Percentiles rank a stretch among this genome's conserved stretches.
Conservation (phyloP, 1,140 invertebrate species). For the Cotesia glomerata region DNA sequence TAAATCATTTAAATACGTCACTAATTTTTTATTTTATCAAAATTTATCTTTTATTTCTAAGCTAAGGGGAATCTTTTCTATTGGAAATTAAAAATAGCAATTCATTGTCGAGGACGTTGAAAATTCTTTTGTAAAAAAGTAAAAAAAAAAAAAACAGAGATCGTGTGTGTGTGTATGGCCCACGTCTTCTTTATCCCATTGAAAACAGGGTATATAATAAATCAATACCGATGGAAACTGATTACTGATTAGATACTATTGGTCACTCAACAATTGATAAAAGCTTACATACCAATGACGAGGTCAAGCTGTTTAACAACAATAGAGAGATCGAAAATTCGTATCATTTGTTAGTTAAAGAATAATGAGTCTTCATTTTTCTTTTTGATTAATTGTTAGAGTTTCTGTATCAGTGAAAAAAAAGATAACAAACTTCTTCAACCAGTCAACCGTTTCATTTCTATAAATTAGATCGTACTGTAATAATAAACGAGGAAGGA, state of each 20-base stretch:
- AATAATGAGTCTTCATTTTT: background rate
- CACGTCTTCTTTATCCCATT: background rate
- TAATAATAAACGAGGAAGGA: no score
- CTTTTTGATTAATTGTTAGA: no score
- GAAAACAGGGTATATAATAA: background rate
- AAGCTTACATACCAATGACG: background rate
- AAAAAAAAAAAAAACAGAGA: no score
- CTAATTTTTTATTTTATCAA: no score
- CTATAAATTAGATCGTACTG: no score
- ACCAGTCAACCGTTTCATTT: no score
- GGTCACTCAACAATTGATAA: constrained; percentile 18
- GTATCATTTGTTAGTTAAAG: background rate
- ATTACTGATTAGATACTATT: constrained; percentile 29
- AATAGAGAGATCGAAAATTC: background rate
- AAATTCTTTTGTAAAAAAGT: background rate
- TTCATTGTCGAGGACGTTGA: no score
- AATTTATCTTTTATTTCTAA: no score
- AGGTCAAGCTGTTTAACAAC: background rate
- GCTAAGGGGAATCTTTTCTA: no score
- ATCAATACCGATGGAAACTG: constrained; percentile 8
- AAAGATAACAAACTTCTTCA: no score
- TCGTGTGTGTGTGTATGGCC: background rate
- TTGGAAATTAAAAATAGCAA: no score
- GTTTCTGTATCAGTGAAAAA: no score
- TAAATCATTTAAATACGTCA: background rate